phyloP scores from a whole-genome alignment of 2,888 invertebrate species.

The Xanthostigma xanthostigma region DNA sequence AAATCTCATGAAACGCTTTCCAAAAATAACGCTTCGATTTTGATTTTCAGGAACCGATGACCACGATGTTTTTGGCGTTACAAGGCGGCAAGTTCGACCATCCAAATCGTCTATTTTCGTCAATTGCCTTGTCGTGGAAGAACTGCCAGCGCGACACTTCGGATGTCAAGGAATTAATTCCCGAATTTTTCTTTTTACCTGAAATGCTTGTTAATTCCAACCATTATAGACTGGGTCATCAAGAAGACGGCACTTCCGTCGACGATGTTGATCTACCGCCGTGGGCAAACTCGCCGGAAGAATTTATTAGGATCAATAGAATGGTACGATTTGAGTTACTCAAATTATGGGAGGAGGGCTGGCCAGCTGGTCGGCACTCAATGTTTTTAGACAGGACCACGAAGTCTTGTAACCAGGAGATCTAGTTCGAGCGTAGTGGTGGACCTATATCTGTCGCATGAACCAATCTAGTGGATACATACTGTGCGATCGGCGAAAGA shows the following conservation, averaged over 20 bases:
- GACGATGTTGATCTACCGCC: conserved; percentile 86
- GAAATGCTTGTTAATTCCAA: conserved; percentile 94
- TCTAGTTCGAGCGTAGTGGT: too few relatives aligned
- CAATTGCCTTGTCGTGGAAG: conserved; percentile 92
- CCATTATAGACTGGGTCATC: conserved; percentile 71
- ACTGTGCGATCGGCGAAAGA: too few relatives aligned
- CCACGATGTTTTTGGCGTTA: conserved; percentile 95
- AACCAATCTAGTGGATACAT: too few relatives aligned
- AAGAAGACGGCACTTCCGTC: conserved; percentile 64
- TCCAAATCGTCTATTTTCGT: conserved; percentile 91
- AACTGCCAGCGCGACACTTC: conserved; percentile 98
- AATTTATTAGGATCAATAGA: conserved; percentile 93
- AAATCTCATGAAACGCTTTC: background rate
- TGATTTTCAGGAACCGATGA: conserved; percentile 79
- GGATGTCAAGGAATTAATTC: conserved; percentile 98
- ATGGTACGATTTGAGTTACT: conserved; percentile 43
- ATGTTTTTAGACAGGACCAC: too few relatives aligned
- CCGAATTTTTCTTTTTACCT: conserved; percentile 96
- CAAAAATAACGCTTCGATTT: conserved; percentile 4
- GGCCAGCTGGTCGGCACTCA: too few relatives aligned
- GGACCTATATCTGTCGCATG: too few relatives aligned
- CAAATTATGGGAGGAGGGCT: too few relatives aligned
- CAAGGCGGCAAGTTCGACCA: conserved; percentile 99
- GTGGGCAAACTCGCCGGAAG: conserved; percentile 95
- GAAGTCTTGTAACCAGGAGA: too few relatives aligned